phyloP scores from a whole-genome alignment of 2,797 vertebrate species.

The Setipinna tenuifilis region DNA sequence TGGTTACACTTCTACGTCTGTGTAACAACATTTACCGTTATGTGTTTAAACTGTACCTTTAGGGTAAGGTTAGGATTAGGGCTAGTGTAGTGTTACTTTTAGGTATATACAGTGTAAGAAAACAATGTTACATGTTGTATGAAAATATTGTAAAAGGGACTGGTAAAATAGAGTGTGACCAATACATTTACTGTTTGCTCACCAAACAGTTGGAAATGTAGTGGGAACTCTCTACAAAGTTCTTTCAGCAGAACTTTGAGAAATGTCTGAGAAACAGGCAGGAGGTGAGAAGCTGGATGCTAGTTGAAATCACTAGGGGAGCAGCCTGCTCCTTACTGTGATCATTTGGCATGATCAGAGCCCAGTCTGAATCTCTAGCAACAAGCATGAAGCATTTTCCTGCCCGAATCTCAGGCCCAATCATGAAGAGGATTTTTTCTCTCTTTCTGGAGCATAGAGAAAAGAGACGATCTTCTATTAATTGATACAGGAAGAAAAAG shows the following conservation, averaged over 20 bases:
- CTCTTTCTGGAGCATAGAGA: neutral
- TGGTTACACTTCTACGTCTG: too few relatives aligned
- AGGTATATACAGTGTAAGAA: too few relatives aligned
- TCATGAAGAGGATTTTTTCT: neutral
- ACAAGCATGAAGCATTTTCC: neutral
- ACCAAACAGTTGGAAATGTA: neutral
- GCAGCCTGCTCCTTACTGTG: neutral
- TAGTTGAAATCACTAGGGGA: neutral
- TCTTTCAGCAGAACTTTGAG: neutral
- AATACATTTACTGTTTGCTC: neutral
- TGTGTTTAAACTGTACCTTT: too few relatives aligned
- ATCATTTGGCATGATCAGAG: neutral
- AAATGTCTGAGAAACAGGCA: neutral
- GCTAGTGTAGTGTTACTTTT: too few relatives aligned
- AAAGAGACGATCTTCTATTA: slow-evolving; percentile 41
- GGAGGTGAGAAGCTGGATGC: neutral
- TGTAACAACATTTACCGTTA: too few relatives aligned
- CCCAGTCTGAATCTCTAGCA: neutral
- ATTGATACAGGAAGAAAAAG: slow-evolving; percentile 55
- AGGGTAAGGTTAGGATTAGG: too few relatives aligned
- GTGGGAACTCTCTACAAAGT: neutral
- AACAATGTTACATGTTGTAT: too few relatives aligned
- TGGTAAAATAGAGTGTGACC: too few relatives aligned
- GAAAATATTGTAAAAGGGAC: too few relatives aligned
- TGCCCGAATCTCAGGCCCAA: neutral